Base-by-base conservation (phyloP, 2,888 invertebrate species). In the Serripes groenlandicus region DNA sequence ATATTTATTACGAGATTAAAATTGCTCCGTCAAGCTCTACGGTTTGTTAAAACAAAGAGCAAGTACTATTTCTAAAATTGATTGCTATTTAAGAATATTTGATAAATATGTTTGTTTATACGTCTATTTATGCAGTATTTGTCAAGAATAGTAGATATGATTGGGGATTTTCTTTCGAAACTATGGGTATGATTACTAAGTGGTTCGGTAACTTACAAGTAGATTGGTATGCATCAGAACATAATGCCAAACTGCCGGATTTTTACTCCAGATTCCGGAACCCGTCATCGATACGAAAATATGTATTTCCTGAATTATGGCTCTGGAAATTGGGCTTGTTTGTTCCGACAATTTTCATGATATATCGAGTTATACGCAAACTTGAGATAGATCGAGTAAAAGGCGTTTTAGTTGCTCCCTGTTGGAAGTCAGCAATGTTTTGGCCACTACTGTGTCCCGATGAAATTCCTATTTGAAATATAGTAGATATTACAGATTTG, bases 211-310 rank as follows among this genome's bases (percentile, higher is more conserved):
- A 3, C 21, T 56, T 75, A 21, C 32, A 76, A 26, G 56, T 83
- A 54, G 79, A 79, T 28, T 83, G 78, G 78, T 79, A 79, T 37
- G 83, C 78, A 21, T 76, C 73, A 15, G n/a, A 5, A 28, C 30
- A 78, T 34, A 82, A 82, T 72, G 49, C 56, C 7, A 82, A 82
- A 54, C 58, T 78, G 28, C 60, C 70, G 1, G 23, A 35, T 34
- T 78, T 78, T 78, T 78, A 78, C 68, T 78, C 82, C 2, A 64
- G 71, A 52, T 82, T 78, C 66, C 78, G 82, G 82, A 78, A 82
- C 69, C 72, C 75, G 2, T 28, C 34, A n/a, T 71, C 58, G 11
- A 15, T 34, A 23, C 75, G 75, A 2, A 71, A 78, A 0, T 70
- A 71, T 28, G 78, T 78, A 23, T 82, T 81, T 77, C 4, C 83